A percentile compares a stretch with the other conserved stretches of the same genome.
Evolutionary conservation across 1,140 invertebrate genomes (phyloP).

Genomic region (Plodia interpunctella): DNA sequence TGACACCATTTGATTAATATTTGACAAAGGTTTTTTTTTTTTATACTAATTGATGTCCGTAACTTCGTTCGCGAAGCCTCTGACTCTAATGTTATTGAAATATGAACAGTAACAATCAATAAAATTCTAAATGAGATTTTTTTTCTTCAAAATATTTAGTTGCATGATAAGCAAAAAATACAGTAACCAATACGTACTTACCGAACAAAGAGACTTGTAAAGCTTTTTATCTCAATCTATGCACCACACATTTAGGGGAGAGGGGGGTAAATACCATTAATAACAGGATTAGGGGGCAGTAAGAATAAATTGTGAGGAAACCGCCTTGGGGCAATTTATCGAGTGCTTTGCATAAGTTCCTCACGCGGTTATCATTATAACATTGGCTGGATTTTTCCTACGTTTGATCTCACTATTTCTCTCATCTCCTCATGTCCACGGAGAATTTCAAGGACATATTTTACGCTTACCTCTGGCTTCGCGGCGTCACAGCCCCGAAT

Average conservation of each 20-base stretch:
- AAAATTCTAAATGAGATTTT: too few species aligned
- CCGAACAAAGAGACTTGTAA: slow-evolving; percentile 4
- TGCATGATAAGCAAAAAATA: not conserved
- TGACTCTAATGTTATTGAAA: too few species aligned
- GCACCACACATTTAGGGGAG: slow-evolving; percentile 41
- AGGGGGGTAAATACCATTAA: slow-evolving; percentile 62
- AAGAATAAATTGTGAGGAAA: slow-evolving; percentile 63
- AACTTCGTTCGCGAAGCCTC: too few species aligned
- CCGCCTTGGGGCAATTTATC: slow-evolving; percentile 59
- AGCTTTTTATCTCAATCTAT: slow-evolving; percentile 32
- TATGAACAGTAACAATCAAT: too few species aligned
- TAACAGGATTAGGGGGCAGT: slow-evolving; percentile 65
- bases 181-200: not conserved
- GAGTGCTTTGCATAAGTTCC: slow-evolving; percentile 65
- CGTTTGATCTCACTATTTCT: too few species aligned
- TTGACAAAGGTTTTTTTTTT: too few species aligned
- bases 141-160: not conserved
- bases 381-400: slow-evolving; percentile 24
- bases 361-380: slow-evolving; percentile 58
- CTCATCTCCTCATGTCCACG: too few species aligned
- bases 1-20: too few species aligned
- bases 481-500: too few species aligned
- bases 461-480: too few species aligned
- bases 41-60: too few species aligned
- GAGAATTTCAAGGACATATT: too few species aligned